Evolutionary conservation across 2,888 invertebrate species (phyloP).

Genomic region (Rutpela maculata): DNA sequence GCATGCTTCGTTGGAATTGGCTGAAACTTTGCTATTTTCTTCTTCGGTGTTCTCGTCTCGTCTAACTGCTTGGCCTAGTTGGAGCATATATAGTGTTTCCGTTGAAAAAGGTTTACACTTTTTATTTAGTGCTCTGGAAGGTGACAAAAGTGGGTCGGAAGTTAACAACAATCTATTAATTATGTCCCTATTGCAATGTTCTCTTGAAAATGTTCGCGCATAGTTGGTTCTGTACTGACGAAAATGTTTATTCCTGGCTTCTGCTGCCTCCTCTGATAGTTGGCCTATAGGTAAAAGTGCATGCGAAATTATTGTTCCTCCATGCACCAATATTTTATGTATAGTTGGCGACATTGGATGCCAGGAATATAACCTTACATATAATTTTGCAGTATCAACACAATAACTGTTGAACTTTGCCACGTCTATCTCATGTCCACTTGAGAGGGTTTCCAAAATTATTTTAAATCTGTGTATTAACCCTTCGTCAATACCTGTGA

Average conservation of each 20-base stretch:
- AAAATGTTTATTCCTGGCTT: no score
- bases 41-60: no score
- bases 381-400: not conserved
- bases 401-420: slow-evolving; percentile 8
- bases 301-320: no score
- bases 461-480: not conserved
- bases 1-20: no score
- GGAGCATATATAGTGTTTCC: not conserved
- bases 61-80: no score
- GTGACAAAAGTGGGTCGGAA: no score
- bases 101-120: not conserved
- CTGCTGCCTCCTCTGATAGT: no score
- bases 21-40: no score
- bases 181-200: not conserved
- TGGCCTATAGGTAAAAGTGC: no score
- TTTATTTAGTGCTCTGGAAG: not conserved
- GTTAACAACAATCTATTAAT: no score
- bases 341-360: not conserved
- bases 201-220: not conserved
- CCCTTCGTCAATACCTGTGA: slow-evolving; percentile 6
- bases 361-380: not conserved
- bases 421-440: not conserved
- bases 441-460: not conserved
- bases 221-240: no score
- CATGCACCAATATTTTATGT: slow-evolving; percentile 1